A percentile compares a stretch with the other conserved stretches of the same genome.
phyloP scores from a whole-genome alignment of 2,113 vertebrate species.

The Sitta europaea region DNA sequence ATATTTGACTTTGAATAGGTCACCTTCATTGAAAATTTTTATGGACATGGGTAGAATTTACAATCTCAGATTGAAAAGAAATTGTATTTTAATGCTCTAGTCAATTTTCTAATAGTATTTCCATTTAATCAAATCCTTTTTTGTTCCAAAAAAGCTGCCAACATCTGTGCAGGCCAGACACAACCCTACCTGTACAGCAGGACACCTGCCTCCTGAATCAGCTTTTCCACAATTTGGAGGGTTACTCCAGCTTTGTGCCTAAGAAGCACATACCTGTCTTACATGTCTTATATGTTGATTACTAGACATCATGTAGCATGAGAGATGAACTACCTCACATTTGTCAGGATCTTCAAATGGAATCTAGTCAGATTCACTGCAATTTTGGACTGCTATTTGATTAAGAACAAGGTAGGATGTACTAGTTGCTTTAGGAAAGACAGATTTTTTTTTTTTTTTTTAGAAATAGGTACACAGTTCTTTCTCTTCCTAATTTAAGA shows the following conservation, averaged over 20 bases:
- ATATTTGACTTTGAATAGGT: not conserved
- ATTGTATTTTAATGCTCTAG: not conserved
- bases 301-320: not conserved
- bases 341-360: not conserved
- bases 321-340: not conserved
- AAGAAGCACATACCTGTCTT: not conserved
- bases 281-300: not conserved
- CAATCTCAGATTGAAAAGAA: not conserved
- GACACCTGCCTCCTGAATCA: not conserved
- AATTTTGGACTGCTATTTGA: not conserved
- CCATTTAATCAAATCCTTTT: not conserved
- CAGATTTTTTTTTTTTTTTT: not conserved
- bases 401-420: not conserved
- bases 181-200: not conserved
- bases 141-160: not conserved
- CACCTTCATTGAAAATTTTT: not conserved
- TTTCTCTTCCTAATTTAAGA: not conserved
- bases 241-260: not conserved
- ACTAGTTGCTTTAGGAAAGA: not conserved
- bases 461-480: not conserved
- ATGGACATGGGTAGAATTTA: not conserved
- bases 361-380: not conserved
- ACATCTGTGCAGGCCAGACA: not conserved
- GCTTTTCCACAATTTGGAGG: not conserved
- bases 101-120: not conserved